These are phyloP conservation scores for Sula dactylatra DNA, from an alignment of 2,113 vertebrate species.

Conservation along the genomic window DNA sequence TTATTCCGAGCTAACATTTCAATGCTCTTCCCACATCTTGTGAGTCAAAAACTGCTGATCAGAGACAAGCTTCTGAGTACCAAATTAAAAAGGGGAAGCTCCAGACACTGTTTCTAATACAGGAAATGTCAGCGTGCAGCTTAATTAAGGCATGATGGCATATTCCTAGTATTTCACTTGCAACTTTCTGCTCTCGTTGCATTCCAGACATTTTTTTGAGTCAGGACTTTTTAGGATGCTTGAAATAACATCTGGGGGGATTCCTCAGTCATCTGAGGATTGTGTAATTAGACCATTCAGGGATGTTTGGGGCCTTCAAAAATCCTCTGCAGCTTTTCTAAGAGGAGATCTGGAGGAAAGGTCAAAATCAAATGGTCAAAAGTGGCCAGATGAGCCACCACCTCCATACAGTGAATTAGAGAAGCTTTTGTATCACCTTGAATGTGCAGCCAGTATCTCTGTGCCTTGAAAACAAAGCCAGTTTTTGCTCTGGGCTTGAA, in stretches of 20 bases:
- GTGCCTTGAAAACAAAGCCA: not conserved
- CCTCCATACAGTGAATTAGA: not conserved
- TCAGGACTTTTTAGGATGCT: not conserved
- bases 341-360: not conserved
- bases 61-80: not conserved
- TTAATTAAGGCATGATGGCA: not conserved
- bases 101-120: not conserved
- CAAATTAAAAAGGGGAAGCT: slow-evolving; percentile 34
- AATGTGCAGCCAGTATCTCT: not conserved
- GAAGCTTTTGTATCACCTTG: not conserved
- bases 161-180: not conserved
- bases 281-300: not conserved
- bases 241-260: not conserved
- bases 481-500: not conserved
- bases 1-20: not conserved
- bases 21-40: not conserved
- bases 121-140: not conserved
- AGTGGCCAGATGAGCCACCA: not conserved
- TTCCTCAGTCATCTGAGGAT: not conserved
- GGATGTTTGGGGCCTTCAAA: not conserved
- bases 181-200: not conserved
- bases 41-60: not conserved
- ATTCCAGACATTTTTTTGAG: not conserved
- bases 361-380: not conserved
- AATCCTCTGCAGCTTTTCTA: not conserved